phyloP scores from a whole-genome alignment of 1,140 invertebrate species.

The Caenorhabditis latens region DNA sequence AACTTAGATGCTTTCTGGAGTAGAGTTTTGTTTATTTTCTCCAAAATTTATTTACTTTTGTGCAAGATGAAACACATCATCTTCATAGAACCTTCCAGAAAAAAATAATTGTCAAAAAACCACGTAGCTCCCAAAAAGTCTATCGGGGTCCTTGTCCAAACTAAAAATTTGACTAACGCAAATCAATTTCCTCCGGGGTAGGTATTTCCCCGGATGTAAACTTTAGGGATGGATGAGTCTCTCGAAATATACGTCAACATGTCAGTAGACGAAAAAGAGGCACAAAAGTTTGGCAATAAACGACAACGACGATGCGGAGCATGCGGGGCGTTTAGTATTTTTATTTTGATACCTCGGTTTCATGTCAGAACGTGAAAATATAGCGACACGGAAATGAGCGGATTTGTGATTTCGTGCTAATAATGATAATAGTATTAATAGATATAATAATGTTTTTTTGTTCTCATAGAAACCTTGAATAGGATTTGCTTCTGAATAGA shows the following conservation, averaged over 20 bases:
- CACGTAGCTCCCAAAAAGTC: not conserved
- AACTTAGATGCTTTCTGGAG: not conserved
- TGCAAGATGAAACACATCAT: slow-evolving; percentile 17
- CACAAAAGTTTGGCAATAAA: slow-evolving; percentile 39
- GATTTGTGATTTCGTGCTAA: not conserved
- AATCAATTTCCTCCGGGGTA: slow-evolving; percentile 37
- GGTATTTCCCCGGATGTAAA: slow-evolving; percentile 47
- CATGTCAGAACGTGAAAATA: not conserved
- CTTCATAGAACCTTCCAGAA: not conserved
- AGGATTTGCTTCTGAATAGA: no score
- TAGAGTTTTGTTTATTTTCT: slow-evolving; percentile 2
- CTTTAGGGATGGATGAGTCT: slow-evolving; percentile 21
- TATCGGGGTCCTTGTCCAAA: no score
- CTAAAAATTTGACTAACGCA: not conserved
- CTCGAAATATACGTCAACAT: slow-evolving; percentile 21
- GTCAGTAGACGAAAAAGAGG: slow-evolving; percentile 20
- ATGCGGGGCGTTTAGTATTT: not conserved
- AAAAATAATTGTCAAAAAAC: not conserved
- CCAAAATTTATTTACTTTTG: not conserved
- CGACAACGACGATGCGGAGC: not conserved
- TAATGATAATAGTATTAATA: not conserved
- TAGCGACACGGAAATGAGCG: not conserved
- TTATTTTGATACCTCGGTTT: slow-evolving; percentile 45
- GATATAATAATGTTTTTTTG: no score
- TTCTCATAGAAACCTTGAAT: no score